Percentiles rank a stretch among this genome's conserved stretches.
Evolutionary conservation across 2,797 vertebrate species (phyloP).

Genomic region (Selene dorsalis): DNA sequence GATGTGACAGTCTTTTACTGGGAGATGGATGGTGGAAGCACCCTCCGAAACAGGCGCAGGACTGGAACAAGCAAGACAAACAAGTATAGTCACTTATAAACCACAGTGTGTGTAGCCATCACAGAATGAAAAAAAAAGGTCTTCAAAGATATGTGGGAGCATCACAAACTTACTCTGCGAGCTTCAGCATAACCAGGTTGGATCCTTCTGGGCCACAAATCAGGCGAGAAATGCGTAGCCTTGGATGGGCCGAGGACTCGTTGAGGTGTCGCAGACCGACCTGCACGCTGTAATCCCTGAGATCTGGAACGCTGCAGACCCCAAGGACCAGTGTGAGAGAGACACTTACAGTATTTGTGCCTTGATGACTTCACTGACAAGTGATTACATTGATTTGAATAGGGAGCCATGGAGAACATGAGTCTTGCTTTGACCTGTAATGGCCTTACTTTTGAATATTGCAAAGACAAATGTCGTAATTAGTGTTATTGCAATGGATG

Average conservation of each 20-base stretch:
- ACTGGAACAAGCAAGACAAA: conserved; percentile 58
- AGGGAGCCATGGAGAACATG: neutral
- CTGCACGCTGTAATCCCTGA: conserved; percentile 93
- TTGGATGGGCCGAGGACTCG: conserved; percentile 84
- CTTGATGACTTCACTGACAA: neutral
- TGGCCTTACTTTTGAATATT: neutral
- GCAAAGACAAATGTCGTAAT: neutral
- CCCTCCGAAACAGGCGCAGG: conserved; percentile 85
- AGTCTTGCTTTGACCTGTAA: neutral
- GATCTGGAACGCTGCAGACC: conserved; percentile 88
- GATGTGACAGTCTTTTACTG: conserved; percentile 93
- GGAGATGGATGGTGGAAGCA: conserved; percentile 91
- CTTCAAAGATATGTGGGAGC: neutral
- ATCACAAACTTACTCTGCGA: conserved; percentile 86
- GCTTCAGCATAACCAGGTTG: conserved; percentile 93
- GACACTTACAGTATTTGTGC: neutral
- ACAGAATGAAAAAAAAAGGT: neutral
- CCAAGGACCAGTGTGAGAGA: conserved; percentile 34
- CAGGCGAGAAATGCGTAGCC: conserved; percentile 90
- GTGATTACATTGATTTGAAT: neutral
- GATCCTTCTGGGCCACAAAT: conserved; percentile 94
- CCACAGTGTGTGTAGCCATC: neutral
- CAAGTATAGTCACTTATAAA: conserved; percentile 1
- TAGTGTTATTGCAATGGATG: neutral
- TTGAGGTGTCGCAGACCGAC: conserved; percentile 94